Base-by-base conservation (phyloP, 2,113 vertebrate species). In the Rhipidura dahli region DNA sequence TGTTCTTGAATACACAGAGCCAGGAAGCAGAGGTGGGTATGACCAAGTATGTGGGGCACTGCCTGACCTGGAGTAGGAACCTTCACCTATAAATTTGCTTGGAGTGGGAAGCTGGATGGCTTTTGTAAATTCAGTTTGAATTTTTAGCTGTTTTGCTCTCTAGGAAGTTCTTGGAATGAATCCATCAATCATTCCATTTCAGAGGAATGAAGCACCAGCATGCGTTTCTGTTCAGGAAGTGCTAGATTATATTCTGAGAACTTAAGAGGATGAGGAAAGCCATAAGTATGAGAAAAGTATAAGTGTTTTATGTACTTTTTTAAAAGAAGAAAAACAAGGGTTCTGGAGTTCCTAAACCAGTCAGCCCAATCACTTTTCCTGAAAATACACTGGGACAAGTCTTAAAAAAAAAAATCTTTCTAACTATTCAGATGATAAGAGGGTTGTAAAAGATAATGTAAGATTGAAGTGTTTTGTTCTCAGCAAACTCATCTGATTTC, bases 401-500 rank as follows among this genome's bases (percentile, higher is more conserved):
- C 31, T 84, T 49, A 13, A 40, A 53, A 66, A 82, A 20, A 33
- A 5, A 16, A 3, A 21, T 40, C 27, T 73, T 57, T 53, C 24
- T 37, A 64, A 44, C n/a, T 69, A 33, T 80, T 83, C 24, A 72
- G 54, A 53, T 82, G 57, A 57, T 81, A 78, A 89, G n/a, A 65
- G 56, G 20, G 15, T 82, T 89, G 19, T 82, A 79, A 91, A 89
- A 82, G 87, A 69, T 66, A 89, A 64, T 22, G 3, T 30, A 50
- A 86, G 68, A 83, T 45, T 40, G 47, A 63, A 89, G 35, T 19
- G 65, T 78, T 87, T 89, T 94, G 21, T 85, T 89, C 61, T 63
- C 57, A 54, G 51, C 56, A 64, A 87, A 93, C 85, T 72, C 23
- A 22, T 89, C 44, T 68, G 78, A 93, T 73, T 91, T 78, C 54